Conservation (phyloP, 92 coral and sea anemone genomes). For the Micromussa lordhowensis region DNA sequence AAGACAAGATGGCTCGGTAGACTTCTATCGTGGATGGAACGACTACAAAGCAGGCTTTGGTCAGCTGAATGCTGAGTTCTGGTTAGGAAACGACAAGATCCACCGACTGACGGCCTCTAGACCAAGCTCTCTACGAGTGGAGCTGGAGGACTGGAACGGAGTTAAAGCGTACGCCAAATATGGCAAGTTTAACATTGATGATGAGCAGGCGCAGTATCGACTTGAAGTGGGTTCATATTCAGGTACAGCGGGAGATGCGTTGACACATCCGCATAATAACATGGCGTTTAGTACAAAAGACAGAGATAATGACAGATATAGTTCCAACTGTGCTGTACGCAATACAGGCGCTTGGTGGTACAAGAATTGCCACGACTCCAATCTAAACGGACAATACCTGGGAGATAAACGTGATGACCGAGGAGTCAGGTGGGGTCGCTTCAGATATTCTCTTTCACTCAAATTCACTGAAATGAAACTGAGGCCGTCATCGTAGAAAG, state of each 20-base stretch:
- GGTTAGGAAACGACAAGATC: conserved; percentile 69
- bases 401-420: background rate
- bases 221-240: conserved; percentile 64
- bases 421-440: background rate
- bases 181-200: conserved; percentile 55
- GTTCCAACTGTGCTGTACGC: background rate
- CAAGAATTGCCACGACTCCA: background rate
- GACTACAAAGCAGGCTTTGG: conserved; percentile 71
- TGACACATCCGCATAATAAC: conserved; percentile 25
- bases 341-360: conserved; percentile 1
- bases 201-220: conserved; percentile 64
- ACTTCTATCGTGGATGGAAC: conserved; percentile 65
- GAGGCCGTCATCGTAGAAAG: background rate
- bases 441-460: background rate
- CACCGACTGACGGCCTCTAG: conserved; percentile 64
- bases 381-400: conserved; percentile 1
- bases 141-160: conserved; percentile 68
- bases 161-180: conserved; percentile 56
- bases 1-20: conserved; percentile 30
- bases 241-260: conserved; percentile 60
- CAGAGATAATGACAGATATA: conserved; percentile 28
- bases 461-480: background rate
- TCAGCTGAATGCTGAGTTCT: conserved; percentile 61
- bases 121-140: conserved; percentile 48
- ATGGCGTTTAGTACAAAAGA: conserved; percentile 49